Evolutionary conservation across 2,888 invertebrate species (phyloP).

Genomic region (Crematogaster levior): DNA sequence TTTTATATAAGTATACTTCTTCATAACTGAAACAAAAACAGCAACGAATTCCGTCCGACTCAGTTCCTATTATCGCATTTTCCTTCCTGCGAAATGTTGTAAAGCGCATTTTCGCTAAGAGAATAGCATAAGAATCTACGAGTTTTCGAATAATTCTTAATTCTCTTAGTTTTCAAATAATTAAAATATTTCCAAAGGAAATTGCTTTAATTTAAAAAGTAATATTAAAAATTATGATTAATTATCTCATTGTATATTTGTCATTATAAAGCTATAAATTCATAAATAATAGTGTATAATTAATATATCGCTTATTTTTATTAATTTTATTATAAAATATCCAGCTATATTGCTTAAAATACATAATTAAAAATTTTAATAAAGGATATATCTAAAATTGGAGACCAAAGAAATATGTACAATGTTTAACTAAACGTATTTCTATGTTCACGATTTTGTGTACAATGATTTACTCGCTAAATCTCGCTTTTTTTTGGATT

Average conservation of each 20-base stretch:
- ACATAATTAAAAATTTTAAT: background rate
- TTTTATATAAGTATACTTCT: slow-evolving; percentile 6
- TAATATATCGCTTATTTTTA: background rate
- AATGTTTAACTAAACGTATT: slow-evolving; percentile 6
- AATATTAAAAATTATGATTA: background rate
- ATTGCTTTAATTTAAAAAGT: background rate
- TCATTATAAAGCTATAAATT: background rate
- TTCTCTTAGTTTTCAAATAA: no score
- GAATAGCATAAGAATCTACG: background rate
- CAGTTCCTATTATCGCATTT: slow-evolving; percentile 30
- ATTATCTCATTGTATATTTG: background rate
- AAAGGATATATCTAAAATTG: background rate
- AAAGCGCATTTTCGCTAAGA: background rate
- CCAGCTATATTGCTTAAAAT: background rate
- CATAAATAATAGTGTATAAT: slow-evolving; percentile 10
- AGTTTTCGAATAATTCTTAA: background rate
- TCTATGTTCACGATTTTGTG: background rate
- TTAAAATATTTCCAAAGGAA: background rate
- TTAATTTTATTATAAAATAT: background rate
- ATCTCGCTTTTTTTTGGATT: slow-evolving; percentile 28
- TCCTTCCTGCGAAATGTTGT: background rate
- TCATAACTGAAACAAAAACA: slow-evolving; percentile 29
- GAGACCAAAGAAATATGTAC: background rate
- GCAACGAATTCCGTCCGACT: slow-evolving; percentile 12
- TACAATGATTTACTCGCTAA: slow-evolving; percentile 9